Evolutionary conservation across 2,888 invertebrate species (phyloP).

Genomic region (Drosophila anomelani): DNA sequence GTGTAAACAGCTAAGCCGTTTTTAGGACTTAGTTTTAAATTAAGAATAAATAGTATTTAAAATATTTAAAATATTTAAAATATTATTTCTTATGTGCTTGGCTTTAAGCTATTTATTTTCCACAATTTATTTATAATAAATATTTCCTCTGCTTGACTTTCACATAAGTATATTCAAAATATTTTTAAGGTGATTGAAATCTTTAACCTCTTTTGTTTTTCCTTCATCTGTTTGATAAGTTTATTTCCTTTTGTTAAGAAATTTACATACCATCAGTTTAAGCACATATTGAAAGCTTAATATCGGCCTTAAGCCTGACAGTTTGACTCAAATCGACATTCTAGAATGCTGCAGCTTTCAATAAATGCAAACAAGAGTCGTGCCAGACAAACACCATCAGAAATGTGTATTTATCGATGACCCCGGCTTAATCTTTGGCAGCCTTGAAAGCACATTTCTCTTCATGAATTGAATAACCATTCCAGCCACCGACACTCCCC

Average conservation of each 20-base stretch:
- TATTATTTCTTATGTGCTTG: neutral
- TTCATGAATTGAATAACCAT: constrained; percentile 3
- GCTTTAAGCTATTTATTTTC: neutral
- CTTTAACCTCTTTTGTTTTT: neutral
- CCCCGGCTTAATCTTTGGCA: constrained; percentile 5
- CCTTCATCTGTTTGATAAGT: too few relatives aligned
- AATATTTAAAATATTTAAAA: neutral
- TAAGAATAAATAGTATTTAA: too few relatives aligned
- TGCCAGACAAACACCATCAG: constrained; percentile 11
- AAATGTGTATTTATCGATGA: constrained; percentile 20
- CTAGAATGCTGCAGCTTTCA: constrained; percentile 1
- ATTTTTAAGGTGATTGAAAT: neutral
- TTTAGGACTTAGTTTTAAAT: neutral
- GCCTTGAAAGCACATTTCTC: constrained; percentile 18
- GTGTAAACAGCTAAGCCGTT: constrained; percentile 26
- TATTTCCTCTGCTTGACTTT: neutral
- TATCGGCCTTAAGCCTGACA: neutral
- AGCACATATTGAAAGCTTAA: neutral
- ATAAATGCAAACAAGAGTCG: constrained; percentile 19
- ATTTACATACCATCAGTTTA: neutral
- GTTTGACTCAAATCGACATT: neutral
- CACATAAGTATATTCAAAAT: neutral
- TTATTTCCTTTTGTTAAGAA: neutral
- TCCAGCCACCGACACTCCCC: neutral
- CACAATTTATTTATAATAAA: neutral